Evolutionary conservation across 1,140 invertebrate genomes (phyloP).

Genomic region (Sinonovacula constricta): DNA sequence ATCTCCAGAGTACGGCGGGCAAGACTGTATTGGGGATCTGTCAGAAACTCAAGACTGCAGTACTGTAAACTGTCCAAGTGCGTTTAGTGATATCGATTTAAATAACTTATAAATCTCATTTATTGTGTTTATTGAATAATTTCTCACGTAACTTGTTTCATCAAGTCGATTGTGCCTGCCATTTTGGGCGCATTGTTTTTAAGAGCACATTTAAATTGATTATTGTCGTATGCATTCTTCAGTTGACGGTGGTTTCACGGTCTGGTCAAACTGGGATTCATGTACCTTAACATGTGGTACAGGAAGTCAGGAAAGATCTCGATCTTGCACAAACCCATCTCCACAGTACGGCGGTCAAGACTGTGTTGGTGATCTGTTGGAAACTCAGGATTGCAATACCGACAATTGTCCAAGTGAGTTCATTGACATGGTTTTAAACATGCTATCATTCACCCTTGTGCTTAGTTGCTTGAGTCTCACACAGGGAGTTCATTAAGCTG

Average conservation of each 20-base stretch:
- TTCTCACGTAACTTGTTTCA: too few species aligned
- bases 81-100: too few species aligned
- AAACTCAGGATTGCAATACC: background rate
- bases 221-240: too few species aligned
- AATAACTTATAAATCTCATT: too few species aligned
- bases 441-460: too few species aligned
- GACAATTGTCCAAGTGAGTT: constrained; percentile 17
- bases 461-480: too few species aligned
- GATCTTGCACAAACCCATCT: constrained; percentile 52
- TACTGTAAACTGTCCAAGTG: constrained; percentile 52
- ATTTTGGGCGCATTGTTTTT: too few species aligned
- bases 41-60: constrained; percentile 36
- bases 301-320: constrained; percentile 33
- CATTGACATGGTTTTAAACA: too few species aligned
- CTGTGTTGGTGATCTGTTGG: constrained; percentile 13
- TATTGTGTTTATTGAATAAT: too few species aligned
- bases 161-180: too few species aligned
- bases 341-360: constrained; percentile 43
- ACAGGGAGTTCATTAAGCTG: too few species aligned
- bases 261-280: constrained; percentile 29
- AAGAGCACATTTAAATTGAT: too few species aligned
- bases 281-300: constrained; percentile 56
- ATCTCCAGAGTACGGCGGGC: constrained; percentile 43
- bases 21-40: constrained; percentile 31
- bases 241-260: constrained; percentile 58